phyloP scores from a whole-genome alignment of 2,113 vertebrate genomes.

The Tiliqua scincoides region DNA sequence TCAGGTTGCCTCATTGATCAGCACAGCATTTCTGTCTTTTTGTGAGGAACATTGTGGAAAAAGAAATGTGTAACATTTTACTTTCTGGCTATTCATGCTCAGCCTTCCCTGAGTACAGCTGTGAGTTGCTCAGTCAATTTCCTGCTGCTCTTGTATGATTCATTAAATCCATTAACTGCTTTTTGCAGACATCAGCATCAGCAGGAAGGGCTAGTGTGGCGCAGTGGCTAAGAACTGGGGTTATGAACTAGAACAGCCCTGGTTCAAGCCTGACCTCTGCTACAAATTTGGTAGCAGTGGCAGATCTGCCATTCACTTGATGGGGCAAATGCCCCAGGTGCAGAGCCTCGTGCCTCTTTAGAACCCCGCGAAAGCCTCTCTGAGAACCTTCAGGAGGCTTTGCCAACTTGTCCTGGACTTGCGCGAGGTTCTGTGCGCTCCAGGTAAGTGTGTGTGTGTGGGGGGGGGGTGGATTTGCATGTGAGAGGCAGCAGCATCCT shows the following conservation, averaged over 20 bases:
- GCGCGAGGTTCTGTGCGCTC: too few relatives aligned
- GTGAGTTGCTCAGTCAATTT: conserved; percentile 8
- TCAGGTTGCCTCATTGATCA: conserved; percentile 16
- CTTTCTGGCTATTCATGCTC: conserved; percentile 15
- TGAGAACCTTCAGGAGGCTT: too few relatives aligned
- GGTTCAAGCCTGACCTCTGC: neutral
- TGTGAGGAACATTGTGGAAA: conserved; percentile 22
- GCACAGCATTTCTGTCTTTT: conserved; percentile 25
- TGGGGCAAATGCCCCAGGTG: too few relatives aligned
- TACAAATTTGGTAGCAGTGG: neutral
- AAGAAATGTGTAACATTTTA: conserved; percentile 36
- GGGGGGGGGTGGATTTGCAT: too few relatives aligned
- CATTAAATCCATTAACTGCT: conserved; percentile 23
- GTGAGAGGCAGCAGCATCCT: too few relatives aligned
- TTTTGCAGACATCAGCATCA: conserved; percentile 32
- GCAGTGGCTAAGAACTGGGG: neutral
- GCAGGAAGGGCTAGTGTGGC: conserved; percentile 4
- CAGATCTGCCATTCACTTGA: too few relatives aligned
- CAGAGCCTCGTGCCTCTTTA: too few relatives aligned
- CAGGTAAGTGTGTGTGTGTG: too few relatives aligned
- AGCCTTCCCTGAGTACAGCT: neutral
- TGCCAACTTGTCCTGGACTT: too few relatives aligned
- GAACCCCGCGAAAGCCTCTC: too few relatives aligned
- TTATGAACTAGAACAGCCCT: neutral
- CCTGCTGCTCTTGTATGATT: conserved; percentile 44